A percentile compares a stretch with the other conserved stretches of the same genome.
phyloP scores from a whole-genome alignment of 2,888 invertebrate genomes.

The Rhingia campestris region DNA sequence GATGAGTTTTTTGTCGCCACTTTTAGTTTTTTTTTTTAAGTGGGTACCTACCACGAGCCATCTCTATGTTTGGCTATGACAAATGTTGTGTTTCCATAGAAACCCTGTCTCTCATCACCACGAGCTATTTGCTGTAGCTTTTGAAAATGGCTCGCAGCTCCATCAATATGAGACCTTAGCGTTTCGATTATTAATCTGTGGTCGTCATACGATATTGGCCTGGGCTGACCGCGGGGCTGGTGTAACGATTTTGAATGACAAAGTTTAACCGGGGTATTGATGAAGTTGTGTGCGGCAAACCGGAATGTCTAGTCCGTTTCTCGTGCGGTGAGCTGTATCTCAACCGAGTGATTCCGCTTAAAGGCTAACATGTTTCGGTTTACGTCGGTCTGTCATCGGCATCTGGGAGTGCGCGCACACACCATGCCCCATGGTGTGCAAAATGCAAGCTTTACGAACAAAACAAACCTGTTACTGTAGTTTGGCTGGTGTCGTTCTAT shows the following conservation, averaged over 20 bases:
- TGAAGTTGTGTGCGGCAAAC: slow-evolving; percentile 30
- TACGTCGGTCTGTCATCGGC: slow-evolving; percentile 64
- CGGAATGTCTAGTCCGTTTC: slow-evolving; percentile 41
- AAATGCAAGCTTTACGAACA: slow-evolving; percentile 52
- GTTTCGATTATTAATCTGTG: not conserved
- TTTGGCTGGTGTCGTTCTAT: slow-evolving; percentile 15
- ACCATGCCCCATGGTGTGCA: slow-evolving; percentile 4
- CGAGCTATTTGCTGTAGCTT: not conserved
- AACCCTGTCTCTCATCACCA: not conserved
- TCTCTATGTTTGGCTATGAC: too few relatives aligned
- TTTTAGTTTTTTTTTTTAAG: not conserved
- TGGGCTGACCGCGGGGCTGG: not conserved
- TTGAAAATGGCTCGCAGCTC: not conserved
- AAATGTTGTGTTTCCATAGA: not conserved
- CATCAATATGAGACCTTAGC: not conserved
- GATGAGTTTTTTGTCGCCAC: too few relatives aligned
- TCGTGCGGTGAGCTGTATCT: not conserved
- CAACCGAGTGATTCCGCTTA: slow-evolving; percentile 34
- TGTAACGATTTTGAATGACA: slow-evolving; percentile 11
- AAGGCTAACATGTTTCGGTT: slow-evolving; percentile 68
- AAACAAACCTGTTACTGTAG: slow-evolving; percentile 56
- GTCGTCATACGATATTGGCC: slow-evolving; percentile 1
- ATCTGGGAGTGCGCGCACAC: slow-evolving; percentile 3
- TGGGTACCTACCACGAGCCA: too few relatives aligned
- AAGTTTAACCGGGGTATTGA: slow-evolving; percentile 4